Conservation (phyloP, 2,888 invertebrate species). For the Rhamnusium bicolor region DNA sequence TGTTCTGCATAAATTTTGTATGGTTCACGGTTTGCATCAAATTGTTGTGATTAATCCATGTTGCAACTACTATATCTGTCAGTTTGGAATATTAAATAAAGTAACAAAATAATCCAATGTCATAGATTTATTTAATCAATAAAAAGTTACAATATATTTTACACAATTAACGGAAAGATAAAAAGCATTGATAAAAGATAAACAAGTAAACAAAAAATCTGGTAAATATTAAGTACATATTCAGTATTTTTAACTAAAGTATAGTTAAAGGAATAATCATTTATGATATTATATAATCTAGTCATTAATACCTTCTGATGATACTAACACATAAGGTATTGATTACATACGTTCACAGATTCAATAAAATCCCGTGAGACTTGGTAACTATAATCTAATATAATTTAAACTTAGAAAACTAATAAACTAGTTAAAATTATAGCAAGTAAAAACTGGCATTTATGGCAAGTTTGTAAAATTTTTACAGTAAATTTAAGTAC, state of each 20-base stretch:
- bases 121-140: conserved; percentile 32
- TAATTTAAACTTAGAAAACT: neutral
- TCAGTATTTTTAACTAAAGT: conserved; percentile 4
- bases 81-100: neutral
- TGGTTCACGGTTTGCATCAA: too few species aligned
- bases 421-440: conserved; percentile 3
- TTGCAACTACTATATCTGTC: too few species aligned
- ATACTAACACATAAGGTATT: neutral
- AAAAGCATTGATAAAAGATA: conserved; percentile 5
- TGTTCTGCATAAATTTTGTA: too few species aligned
- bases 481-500: neutral
- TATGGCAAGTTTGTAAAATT: conserved; percentile 3
- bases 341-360: neutral
- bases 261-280: conserved; percentile 1
- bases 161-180: conserved; percentile 4
- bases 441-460: conserved; percentile 7
- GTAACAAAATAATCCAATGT: neutral
- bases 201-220: neutral
- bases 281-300: neutral
- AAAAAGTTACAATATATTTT: conserved; percentile 30
- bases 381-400: conserved; percentile 9
- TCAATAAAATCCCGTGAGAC: neutral
- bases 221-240: conserved; percentile 2
- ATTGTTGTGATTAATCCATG: too few species aligned
- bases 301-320: neutral